phyloP scores from a whole-genome alignment of 2,113 vertebrate genomes.

The Chaetura pelagica region DNA sequence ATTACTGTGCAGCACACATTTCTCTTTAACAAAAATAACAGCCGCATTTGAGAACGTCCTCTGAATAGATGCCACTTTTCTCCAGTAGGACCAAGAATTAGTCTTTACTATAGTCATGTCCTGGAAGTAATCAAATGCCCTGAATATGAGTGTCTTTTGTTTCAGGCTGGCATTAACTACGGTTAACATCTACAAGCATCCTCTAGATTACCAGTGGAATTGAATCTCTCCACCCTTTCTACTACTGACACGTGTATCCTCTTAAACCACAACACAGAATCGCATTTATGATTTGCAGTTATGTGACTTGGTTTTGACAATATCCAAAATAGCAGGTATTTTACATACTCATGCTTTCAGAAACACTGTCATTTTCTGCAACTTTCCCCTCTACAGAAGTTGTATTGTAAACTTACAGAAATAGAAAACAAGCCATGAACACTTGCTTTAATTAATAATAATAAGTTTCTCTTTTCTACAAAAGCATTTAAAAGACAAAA shows the following conservation, averaged over 20 bases:
- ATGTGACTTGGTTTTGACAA: not conserved
- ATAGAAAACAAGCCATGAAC: not conserved
- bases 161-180: not conserved
- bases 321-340: not conserved
- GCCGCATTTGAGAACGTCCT: not conserved
- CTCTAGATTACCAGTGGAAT: not conserved
- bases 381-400: not conserved
- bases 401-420: not conserved
- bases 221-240: not conserved
- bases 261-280: not conserved
- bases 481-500: not conserved
- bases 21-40: not conserved
- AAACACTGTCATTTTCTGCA: not conserved
- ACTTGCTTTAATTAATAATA: not conserved
- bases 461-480: not conserved
- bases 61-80: not conserved
- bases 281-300: not conserved
- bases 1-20: not conserved
- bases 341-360: not conserved
- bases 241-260: not conserved
- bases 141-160: not conserved
- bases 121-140: not conserved
- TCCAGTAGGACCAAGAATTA: not conserved
- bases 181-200: not conserved
- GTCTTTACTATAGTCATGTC: not conserved